Evolutionary conservation across 2,888 invertebrate species (phyloP).

Genomic region (Nomada flava): DNA sequence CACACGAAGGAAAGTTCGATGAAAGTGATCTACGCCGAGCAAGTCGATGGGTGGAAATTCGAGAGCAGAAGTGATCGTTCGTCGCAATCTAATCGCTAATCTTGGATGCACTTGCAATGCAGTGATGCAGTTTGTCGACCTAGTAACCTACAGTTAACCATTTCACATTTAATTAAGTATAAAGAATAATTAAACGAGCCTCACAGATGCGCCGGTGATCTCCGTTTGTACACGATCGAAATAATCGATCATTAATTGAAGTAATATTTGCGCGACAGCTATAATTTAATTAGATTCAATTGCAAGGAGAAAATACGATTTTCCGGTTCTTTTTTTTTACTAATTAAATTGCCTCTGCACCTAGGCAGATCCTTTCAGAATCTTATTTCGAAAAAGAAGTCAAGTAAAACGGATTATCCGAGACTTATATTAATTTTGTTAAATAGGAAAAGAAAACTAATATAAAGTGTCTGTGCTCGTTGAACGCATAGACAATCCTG

Average conservation of each 20-base stretch:
- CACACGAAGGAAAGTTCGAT: background rate
- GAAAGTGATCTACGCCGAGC: background rate
- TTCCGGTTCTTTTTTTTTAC: background rate
- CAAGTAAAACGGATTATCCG: background rate
- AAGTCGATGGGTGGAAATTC: conserved; percentile 10
- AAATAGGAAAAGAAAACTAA: background rate
- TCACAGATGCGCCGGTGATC: background rate
- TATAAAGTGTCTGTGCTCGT: background rate
- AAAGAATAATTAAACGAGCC: conserved; percentile 28
- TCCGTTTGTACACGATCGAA: background rate
- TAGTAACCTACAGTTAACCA: conserved; percentile 32
- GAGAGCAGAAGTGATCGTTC: conserved; percentile 18
- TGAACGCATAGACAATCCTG: too few relatives aligned
- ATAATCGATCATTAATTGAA: background rate
- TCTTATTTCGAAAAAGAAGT: background rate
- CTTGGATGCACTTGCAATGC: conserved; percentile 45
- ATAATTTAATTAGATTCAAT: background rate
- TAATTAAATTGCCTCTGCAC: background rate
- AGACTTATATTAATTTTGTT: too few relatives aligned
- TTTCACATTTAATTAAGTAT: conserved; percentile 36
- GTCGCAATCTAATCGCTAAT: conserved; percentile 48
- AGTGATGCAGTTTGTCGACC: conserved; percentile 47
- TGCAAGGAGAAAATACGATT: background rate
- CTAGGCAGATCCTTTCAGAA: background rate
- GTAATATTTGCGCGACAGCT: conserved; percentile 13